These are phyloP conservation scores for Himalopsyche tibetana DNA, from an alignment of 2,888 invertebrate genomes.

Conservation along the genomic window DNA sequence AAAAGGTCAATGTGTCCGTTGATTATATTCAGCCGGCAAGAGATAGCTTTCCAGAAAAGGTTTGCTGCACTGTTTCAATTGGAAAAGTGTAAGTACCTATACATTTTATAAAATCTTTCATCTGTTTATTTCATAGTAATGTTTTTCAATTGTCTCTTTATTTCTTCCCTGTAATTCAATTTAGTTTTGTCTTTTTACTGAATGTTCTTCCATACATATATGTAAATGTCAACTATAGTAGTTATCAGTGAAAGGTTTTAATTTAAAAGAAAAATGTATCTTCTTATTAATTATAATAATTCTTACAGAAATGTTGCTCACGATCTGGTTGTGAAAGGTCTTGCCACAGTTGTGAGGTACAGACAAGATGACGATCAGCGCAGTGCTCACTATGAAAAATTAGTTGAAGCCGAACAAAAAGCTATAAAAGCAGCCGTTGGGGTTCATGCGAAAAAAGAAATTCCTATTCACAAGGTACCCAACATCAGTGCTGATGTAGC, in stretches of 20 bases:
- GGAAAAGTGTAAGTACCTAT: conserved; percentile 81
- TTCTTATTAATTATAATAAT: conserved; percentile 31
- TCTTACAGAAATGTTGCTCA: conserved; percentile 91
- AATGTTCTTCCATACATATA: too few relatives aligned
- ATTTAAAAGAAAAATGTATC: not conserved
- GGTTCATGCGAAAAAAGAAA: conserved; percentile 92
- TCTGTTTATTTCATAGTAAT: not conserved
- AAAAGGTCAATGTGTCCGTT: conserved; percentile 92
- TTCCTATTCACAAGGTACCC: conserved; percentile 88
- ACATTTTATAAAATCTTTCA: not conserved
- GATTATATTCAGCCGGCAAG: conserved; percentile 98
- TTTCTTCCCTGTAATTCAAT: not conserved
- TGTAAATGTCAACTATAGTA: not conserved
- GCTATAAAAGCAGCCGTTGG: conserved; percentile 90
- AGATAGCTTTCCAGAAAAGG: conserved; percentile 95
- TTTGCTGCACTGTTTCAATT: conserved; percentile 93
- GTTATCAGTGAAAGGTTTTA: too few relatives aligned
- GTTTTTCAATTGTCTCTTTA: not conserved
- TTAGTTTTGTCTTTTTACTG: not conserved
- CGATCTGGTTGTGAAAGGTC: conserved; percentile 93
- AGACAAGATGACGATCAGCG: conserved; percentile 97
- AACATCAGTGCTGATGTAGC: conserved; percentile 90
- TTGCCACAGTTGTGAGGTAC: conserved; percentile 94
- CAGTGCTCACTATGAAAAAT: conserved; percentile 93
- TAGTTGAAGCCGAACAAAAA: conserved; percentile 94